Evolutionary conservation across 2,113 vertebrate genomes (phyloP).

Genomic region (Lamprotornis superbus): DNA sequence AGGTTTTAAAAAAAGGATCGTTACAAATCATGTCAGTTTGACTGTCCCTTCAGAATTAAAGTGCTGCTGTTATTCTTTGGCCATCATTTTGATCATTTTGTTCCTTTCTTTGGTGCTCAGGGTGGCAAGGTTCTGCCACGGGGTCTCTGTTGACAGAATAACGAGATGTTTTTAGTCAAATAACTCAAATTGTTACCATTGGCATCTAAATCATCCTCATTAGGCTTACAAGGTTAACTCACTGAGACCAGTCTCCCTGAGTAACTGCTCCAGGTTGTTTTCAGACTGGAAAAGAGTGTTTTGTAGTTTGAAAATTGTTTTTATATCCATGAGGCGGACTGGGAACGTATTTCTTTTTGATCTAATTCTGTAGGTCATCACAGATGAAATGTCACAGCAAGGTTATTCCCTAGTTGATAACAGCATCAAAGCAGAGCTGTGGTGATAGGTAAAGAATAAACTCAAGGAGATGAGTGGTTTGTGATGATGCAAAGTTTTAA

Average conservation of each 20-base stretch:
- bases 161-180: not conserved
- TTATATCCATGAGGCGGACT: not conserved
- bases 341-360: not conserved
- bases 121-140: not conserved
- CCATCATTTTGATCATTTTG: not conserved
- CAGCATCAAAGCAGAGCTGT: not conserved
- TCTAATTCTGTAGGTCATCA: not conserved
- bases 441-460: not conserved
- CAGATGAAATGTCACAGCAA: not conserved
- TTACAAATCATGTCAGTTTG: not conserved
- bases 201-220: not conserved
- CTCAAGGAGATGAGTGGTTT: not conserved
- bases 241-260: not conserved
- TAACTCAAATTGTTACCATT: not conserved
- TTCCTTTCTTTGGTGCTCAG: not conserved
- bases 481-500: not conserved
- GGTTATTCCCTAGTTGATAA: not conserved
- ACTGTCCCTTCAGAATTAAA: not conserved
- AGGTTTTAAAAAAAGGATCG: not conserved
- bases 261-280: not conserved
- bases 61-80: not conserved
- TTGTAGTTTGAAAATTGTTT: not conserved
- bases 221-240: not conserved
- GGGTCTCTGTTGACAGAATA: not conserved
- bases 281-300: not conserved